These are phyloP conservation scores for Platalea minor DNA, from an alignment of 2,797 vertebrate species.

Conservation along the genomic window DNA sequence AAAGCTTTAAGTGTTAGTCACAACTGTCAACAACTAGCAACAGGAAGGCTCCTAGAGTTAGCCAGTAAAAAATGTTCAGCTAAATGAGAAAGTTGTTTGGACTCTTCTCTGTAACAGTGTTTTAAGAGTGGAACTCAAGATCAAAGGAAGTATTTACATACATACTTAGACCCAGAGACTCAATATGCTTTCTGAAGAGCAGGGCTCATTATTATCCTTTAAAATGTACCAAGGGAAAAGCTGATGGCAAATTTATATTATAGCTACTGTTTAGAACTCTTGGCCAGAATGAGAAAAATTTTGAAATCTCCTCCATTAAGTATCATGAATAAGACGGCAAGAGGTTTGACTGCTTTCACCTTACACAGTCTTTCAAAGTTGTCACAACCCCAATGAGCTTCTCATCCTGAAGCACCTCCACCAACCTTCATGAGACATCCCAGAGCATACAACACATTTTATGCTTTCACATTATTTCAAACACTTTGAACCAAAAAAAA, in stretches of 20 bases:
- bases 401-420: neutral
- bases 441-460: neutral
- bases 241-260: neutral
- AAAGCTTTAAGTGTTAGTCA: neutral
- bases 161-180: neutral
- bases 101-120: neutral
- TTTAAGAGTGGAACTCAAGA: neutral
- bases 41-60: neutral
- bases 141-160: neutral
- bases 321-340: neutral
- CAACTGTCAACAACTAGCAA: neutral
- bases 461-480: neutral
- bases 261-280: neutral
- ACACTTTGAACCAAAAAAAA: neutral
- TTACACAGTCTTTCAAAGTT: neutral
- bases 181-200: neutral
- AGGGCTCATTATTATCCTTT: neutral
- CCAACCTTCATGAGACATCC: neutral
- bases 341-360: neutral
- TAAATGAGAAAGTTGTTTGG: neutral
- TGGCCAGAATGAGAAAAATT: neutral
- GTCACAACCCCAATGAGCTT: neutral
- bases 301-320: neutral
- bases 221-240: neutral
- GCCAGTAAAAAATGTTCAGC: neutral